These are phyloP conservation scores for Dendrolimus punctatus DNA, from an alignment of 1,140 invertebrate species.

Conservation along the genomic window DNA sequence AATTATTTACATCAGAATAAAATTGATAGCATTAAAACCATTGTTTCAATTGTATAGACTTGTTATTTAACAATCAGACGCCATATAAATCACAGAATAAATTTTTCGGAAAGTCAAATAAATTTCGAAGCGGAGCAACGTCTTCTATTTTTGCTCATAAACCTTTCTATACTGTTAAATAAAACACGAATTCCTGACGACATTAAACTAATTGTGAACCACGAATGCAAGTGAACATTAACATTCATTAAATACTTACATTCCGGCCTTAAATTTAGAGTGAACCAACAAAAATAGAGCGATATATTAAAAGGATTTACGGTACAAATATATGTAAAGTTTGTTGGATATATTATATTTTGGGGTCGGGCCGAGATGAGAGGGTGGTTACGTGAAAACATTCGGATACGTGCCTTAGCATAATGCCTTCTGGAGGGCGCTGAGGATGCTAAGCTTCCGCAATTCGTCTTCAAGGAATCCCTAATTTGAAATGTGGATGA, in stretches of 20 bases:
- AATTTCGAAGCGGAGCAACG: too few relatives aligned
- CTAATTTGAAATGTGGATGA: slow-evolving; percentile 70
- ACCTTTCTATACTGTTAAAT: slow-evolving; percentile 4
- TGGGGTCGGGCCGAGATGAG: slow-evolving; percentile 58
- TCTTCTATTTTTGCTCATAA: slow-evolving; percentile 2
- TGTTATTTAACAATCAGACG: too few relatives aligned
- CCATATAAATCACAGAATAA: too few relatives aligned
- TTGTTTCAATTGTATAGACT: too few relatives aligned
- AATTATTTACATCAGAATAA: too few relatives aligned
- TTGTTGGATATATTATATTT: slow-evolving; percentile 69
- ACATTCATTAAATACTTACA: slow-evolving; percentile 64
- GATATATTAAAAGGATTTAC: slow-evolving; percentile 70
- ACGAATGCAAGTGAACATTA: slow-evolving; percentile 55
- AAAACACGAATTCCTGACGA: slow-evolving; percentile 38
- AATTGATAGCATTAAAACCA: too few relatives aligned
- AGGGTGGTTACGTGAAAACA: slow-evolving; percentile 63
- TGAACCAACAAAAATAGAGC: slow-evolving; percentile 67
- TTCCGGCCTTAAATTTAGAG: slow-evolving; percentile 51
- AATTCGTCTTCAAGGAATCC: slow-evolving; percentile 69
- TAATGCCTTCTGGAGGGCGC: slow-evolving; percentile 61
- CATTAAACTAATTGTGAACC: slow-evolving; percentile 48
- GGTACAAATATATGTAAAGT: slow-evolving; percentile 72
- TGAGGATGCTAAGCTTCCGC: slow-evolving; percentile 57
- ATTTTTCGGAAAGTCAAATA: too few relatives aligned
- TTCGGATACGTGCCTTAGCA: slow-evolving; percentile 65